phyloP scores from a whole-genome alignment of 2,888 invertebrate species.

The Cinara cedri region DNA sequence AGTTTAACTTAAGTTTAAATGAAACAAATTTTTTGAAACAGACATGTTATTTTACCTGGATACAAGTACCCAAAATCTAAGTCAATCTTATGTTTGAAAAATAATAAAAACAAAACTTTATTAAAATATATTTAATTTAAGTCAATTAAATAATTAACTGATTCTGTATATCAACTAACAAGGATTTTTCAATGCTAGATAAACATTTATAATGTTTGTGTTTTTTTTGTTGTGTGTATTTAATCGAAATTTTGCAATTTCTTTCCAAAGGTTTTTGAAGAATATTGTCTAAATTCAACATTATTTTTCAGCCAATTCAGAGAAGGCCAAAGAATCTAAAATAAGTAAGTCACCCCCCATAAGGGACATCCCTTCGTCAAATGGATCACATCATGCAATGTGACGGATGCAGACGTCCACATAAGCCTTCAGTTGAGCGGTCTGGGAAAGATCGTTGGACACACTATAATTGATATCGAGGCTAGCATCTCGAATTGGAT shows the following conservation, averaged over 20 bases:
- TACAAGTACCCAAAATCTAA: background rate
- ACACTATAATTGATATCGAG: too few relatives aligned
- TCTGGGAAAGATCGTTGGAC: too few relatives aligned
- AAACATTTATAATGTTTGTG: background rate
- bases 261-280: background rate
- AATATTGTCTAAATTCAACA: background rate
- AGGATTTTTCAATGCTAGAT: background rate
- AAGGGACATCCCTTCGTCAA: too few relatives aligned
- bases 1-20: background rate
- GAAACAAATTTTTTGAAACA: background rate
- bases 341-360: too few relatives aligned
- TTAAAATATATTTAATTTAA: too few relatives aligned
- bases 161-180: background rate
- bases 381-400: too few relatives aligned
- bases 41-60: background rate
- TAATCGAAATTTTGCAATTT: background rate
- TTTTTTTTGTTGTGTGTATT: conserved; percentile 5
- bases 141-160: too few relatives aligned
- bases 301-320: background rate
- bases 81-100: background rate
- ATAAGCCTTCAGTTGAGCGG: too few relatives aligned
- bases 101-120: too few relatives aligned
- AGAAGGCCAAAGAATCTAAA: too few relatives aligned
- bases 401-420: too few relatives aligned
- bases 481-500: too few relatives aligned